These are phyloP conservation scores for Diploptera punctata DNA, from an alignment of 2,888 invertebrate genomes.

Conservation along the genomic window DNA sequence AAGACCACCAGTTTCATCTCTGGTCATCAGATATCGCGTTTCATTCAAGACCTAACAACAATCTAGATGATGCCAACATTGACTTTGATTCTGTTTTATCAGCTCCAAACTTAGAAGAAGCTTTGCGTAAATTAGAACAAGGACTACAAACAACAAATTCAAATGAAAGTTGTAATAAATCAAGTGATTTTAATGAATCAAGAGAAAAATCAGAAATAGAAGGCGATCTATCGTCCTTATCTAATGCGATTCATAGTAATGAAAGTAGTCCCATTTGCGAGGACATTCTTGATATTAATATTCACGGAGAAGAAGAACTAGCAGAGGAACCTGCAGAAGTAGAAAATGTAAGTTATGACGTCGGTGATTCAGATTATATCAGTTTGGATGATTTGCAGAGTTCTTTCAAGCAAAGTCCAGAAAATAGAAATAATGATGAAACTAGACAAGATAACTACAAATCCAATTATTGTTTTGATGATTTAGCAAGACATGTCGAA, in stretches of 20 bases:
- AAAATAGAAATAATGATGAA: conserved; percentile 41
- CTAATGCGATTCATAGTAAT: not conserved
- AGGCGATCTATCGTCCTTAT: not conserved
- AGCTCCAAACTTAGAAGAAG: conserved; percentile 47
- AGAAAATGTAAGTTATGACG: conserved; percentile 38
- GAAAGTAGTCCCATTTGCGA: not conserved
- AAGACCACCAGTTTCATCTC: conserved; percentile 31
- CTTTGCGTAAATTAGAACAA: conserved; percentile 44
- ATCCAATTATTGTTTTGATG: too few species aligned
- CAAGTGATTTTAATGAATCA: not conserved
- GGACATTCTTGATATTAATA: not conserved
- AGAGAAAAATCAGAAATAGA: not conserved
- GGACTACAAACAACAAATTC: conserved; percentile 19
- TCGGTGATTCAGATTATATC: conserved; percentile 63
- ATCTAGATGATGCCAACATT: not conserved
- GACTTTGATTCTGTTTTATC: conserved; percentile 53
- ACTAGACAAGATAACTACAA: not conserved
- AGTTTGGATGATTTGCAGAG: conserved; percentile 61
- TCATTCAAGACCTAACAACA: not conserved
- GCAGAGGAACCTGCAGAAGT: not conserved
- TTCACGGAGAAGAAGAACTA: not conserved
- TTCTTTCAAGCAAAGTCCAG: conserved; percentile 51
- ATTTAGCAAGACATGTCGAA: too few species aligned
- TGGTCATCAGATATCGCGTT: conserved; percentile 39
- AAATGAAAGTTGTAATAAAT: not conserved